Evolutionary conservation across 2,113 vertebrate species (phyloP).

Genomic region (Labeo rohita): DNA sequence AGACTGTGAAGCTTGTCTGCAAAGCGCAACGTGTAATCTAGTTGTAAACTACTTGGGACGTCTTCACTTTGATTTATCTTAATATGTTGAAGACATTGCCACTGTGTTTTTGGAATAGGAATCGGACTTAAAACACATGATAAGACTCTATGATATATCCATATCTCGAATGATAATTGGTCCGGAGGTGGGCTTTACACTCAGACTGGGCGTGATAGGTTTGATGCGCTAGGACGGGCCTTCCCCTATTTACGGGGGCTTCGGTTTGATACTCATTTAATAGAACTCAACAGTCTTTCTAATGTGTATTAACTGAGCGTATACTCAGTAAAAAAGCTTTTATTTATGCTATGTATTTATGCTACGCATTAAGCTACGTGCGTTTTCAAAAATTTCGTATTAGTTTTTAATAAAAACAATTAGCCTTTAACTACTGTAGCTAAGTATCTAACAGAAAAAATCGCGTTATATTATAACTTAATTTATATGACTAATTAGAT

Average conservation of each 20-base stretch:
- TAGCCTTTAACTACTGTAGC: background rate
- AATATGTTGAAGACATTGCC: slow-evolving; percentile 35
- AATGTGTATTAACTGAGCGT: background rate
- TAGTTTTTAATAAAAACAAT: background rate
- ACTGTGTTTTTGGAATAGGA: slow-evolving; percentile 58
- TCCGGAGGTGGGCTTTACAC: slow-evolving; percentile 68
- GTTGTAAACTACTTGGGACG: background rate
- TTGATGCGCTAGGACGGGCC: slow-evolving; percentile 56
- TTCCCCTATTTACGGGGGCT: slow-evolving; percentile 46
- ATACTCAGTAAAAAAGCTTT: background rate
- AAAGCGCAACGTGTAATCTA: background rate
- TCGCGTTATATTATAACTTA: background rate
- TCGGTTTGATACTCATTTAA: background rate
- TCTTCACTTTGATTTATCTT: slow-evolving; percentile 32
- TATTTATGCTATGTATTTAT: too few relatives aligned
- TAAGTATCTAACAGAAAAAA: too few relatives aligned
- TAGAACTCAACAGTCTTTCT: background rate
- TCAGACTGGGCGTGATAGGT: slow-evolving; percentile 67
- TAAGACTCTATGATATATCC: slow-evolving; percentile 73
- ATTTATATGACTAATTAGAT: background rate
- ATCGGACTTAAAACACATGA: slow-evolving; percentile 64
- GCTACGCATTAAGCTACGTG: too few relatives aligned
- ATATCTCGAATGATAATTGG: slow-evolving; percentile 70
- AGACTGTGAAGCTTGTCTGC: background rate
- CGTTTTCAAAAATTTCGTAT: background rate